Conservation (phyloP, 2,888 invertebrate genomes). For the Phengaris alcon region DNA sequence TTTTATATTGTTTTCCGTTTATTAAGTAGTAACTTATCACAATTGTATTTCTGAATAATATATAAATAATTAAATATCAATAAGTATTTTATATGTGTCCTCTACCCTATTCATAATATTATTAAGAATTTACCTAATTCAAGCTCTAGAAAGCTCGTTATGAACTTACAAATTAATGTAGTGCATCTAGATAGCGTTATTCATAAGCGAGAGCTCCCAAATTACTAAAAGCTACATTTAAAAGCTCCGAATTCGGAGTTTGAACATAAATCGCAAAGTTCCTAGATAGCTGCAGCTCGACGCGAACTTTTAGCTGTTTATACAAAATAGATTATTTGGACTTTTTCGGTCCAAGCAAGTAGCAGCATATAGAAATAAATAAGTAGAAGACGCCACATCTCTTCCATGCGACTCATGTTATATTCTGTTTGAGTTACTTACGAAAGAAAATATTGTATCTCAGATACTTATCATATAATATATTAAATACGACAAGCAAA, state of each 20-base stretch:
- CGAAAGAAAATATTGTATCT: no score
- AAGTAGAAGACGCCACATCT: no score
- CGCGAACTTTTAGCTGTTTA: slow-evolving; percentile 5
- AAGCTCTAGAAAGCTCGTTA: slow-evolving; percentile 18
- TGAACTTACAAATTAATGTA: slow-evolving; percentile 16
- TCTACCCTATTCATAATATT: neutral
- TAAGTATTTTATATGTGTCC: no score
- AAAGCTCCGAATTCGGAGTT: slow-evolving; percentile 20
- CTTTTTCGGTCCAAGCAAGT: neutral
- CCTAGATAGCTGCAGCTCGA: neutral
- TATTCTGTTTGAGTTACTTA: no score
- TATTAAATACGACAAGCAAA: no score
- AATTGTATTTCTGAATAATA: no score
- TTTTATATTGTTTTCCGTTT: no score
- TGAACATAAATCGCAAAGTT: slow-evolving; percentile 18
- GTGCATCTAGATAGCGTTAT: slow-evolving; percentile 18
- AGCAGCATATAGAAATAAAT: no score
- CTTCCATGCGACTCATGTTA: no score
- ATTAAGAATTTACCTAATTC: neutral
- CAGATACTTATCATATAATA: no score
- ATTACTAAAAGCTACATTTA: slow-evolving; percentile 25
- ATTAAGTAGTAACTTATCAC: no score
- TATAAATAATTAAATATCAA: no score
- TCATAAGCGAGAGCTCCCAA: slow-evolving; percentile 16
- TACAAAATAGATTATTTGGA: neutral